phyloP scores from a whole-genome alignment of 2,113 vertebrate species.

The Picathartes gymnocephalus region DNA sequence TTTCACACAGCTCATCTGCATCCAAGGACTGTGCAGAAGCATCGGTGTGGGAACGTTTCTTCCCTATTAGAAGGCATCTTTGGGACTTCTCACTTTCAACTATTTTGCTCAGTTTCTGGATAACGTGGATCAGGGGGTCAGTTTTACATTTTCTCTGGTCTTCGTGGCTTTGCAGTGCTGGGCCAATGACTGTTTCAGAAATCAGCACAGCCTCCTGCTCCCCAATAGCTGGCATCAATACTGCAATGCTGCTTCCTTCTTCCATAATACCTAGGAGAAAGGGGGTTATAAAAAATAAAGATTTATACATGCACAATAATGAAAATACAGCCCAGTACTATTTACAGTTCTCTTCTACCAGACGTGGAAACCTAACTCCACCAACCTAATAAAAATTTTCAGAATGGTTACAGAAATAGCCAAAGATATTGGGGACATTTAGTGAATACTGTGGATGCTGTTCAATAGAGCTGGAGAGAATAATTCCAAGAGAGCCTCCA shows the following conservation, averaged over 20 bases:
- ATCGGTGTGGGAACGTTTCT: constrained; percentile 77
- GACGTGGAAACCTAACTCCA: neutral
- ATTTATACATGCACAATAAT: neutral
- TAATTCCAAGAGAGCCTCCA: neutral
- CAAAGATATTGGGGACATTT: neutral
- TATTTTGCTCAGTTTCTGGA: constrained; percentile 95
- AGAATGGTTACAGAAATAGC: neutral
- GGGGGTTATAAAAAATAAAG: neutral
- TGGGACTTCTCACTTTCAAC: constrained; percentile 87
- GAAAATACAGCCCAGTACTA: neutral
- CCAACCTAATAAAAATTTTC: neutral
- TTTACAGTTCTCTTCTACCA: neutral
- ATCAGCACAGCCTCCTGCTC: constrained; percentile 74
- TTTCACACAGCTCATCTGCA: constrained; percentile 47
- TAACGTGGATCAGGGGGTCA: constrained; percentile 91
- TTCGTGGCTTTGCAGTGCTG: constrained; percentile 53
- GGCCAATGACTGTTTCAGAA: constrained; percentile 68
- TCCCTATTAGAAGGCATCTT: constrained; percentile 79
- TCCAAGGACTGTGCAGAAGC: constrained; percentile 37
- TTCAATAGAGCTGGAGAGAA: neutral
- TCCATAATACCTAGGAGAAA: constrained; percentile 84
- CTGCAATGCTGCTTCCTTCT: constrained; percentile 78
- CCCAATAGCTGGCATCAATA: constrained; percentile 78
- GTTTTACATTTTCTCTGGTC: constrained; percentile 73
- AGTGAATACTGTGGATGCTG: neutral